Conservation (phyloP, 2,888 invertebrate genomes). For the Eupsilia transversa region DNA sequence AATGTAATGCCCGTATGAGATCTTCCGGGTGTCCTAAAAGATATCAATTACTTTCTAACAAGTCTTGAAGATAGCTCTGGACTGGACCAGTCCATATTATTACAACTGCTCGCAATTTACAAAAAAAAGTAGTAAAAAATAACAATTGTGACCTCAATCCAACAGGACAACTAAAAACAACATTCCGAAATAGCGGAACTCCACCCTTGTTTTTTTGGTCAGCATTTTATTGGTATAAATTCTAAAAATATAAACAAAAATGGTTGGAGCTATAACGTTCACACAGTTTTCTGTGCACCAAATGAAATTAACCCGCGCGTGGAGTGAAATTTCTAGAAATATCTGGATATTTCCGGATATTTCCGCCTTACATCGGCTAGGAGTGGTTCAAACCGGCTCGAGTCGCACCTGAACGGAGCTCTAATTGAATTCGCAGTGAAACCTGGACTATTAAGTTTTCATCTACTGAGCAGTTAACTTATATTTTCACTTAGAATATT, state of each 20-base stretch:
- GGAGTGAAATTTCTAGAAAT: slow-evolving; percentile 73
- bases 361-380: slow-evolving; percentile 56
- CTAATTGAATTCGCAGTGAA: slow-evolving; percentile 78
- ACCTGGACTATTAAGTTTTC: slow-evolving; percentile 71
- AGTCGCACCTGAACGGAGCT: slow-evolving; percentile 71
- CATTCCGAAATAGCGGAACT: slow-evolving; percentile 6
- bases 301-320: slow-evolving; percentile 77
- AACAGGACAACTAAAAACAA: slow-evolving; percentile 35
- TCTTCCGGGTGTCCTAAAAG: background rate
- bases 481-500: slow-evolving; percentile 60
- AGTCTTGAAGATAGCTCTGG: background rate
- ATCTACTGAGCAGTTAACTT: slow-evolving; percentile 67
- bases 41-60: background rate
- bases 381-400: slow-evolving; percentile 60
- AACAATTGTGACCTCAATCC: slow-evolving; percentile 21
- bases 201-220: slow-evolving; percentile 37
- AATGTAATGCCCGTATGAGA: background rate
- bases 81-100: background rate
- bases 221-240: slow-evolving; percentile 50
- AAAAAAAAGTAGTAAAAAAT: slow-evolving; percentile 19
- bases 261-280: slow-evolving; percentile 50
- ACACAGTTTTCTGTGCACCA: slow-evolving; percentile 62
- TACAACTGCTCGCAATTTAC: background rate
- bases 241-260: slow-evolving; percentile 60
- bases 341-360: slow-evolving; percentile 72